These are phyloP conservation scores for Silvanus unidentatus DNA, from an alignment of 2,888 invertebrate genomes.

Conservation along the genomic window DNA sequence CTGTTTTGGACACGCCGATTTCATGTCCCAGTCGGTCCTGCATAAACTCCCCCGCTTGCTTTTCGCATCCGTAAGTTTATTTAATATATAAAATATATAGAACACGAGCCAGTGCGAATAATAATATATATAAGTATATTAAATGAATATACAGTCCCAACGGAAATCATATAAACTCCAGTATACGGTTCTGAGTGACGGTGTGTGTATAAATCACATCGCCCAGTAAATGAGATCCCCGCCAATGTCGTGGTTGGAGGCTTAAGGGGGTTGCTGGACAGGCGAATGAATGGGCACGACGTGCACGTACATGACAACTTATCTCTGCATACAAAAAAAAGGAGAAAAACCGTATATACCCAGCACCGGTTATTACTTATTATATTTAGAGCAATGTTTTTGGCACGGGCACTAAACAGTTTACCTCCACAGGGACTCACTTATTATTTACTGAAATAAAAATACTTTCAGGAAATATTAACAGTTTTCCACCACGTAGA, in stretches of 20 bases:
- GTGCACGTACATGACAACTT: neutral
- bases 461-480: too few species aligned
- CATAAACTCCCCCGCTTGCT: too few species aligned
- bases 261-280: neutral
- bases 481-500: too few species aligned
- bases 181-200: neutral
- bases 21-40: too few species aligned
- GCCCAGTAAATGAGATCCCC: constrained; percentile 1
- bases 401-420: too few species aligned
- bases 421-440: neutral
- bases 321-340: too few species aligned
- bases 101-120: neutral
- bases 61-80: too few species aligned
- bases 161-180: constrained; percentile 2
- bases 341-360: too few species aligned
- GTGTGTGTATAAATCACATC: constrained; percentile 1
- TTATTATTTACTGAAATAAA: neutral
- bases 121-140: constrained; percentile 1
- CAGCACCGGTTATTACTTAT: too few species aligned
- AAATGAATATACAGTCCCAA: constrained; percentile 1
- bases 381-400: too few species aligned
- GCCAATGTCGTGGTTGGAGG: constrained; percentile 1
- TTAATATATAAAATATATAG: too few species aligned
- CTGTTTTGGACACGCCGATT: too few species aligned
- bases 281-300: constrained; percentile 1